A percentile compares a stretch with the other conserved stretches of the same genome.
Conservation (phyloP, 2,888 invertebrate species). For the Drosophila macrospina region DNA sequence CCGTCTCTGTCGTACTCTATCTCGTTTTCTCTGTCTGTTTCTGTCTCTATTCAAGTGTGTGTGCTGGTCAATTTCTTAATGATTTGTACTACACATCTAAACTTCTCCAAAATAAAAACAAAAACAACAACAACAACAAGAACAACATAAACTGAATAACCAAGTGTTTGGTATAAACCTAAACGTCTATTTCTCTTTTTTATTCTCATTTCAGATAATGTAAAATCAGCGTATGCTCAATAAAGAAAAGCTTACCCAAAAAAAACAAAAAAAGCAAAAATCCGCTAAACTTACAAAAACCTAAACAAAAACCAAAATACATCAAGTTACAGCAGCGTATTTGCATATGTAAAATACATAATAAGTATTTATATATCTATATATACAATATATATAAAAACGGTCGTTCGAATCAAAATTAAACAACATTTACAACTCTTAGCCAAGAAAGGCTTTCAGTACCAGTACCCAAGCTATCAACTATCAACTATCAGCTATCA, state of each 20-base stretch:
- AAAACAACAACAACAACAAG: too few relatives aligned
- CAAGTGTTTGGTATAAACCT: constrained; percentile 74
- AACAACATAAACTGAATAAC: constrained; percentile 18
- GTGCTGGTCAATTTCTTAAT: constrained; percentile 23
- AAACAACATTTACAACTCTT: constrained; percentile 46
- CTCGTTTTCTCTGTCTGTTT: constrained; percentile 23
- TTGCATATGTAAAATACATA: constrained; percentile 8
- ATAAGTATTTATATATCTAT: constrained; percentile 44
- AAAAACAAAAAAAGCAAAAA: too few relatives aligned
- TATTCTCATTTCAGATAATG: constrained; percentile 84
- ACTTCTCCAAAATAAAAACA: constrained; percentile 18
- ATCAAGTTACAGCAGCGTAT: constrained; percentile 44
- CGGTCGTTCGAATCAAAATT: constrained; percentile 56
- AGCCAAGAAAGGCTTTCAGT: constrained; percentile 55
- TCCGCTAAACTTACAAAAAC: constrained; percentile 49
- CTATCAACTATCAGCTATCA: constrained; percentile 62
- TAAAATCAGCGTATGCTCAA: constrained; percentile 82
- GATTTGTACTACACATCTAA: constrained; percentile 7
- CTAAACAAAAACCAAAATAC: constrained; percentile 14
- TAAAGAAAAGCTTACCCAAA: constrained; percentile 51
- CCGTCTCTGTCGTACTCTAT: constrained; percentile 44
- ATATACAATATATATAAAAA: constrained; percentile 31
- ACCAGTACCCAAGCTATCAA: constrained; percentile 61
- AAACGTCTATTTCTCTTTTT: constrained; percentile 79
- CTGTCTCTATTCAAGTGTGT: constrained; percentile 5